Percentiles rank a stretch among this genome's conserved stretches.
Evolutionary conservation across 2,797 vertebrate species (phyloP).

Genomic region (Smutsia gigantea): DNA sequence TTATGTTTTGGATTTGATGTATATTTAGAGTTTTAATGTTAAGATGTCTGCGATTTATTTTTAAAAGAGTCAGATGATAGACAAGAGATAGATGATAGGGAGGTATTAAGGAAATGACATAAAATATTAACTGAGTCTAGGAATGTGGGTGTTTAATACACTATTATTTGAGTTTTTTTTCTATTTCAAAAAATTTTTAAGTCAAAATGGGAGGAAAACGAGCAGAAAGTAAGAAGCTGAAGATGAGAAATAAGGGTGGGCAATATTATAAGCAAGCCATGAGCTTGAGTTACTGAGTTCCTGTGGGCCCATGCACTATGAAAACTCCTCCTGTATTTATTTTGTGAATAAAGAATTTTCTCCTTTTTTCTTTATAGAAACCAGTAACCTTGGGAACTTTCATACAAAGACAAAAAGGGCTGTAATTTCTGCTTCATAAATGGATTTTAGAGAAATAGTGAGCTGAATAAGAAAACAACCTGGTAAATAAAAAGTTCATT

Average conservation of each 20-base stretch:
- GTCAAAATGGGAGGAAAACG: not conserved
- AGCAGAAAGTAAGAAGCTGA: not conserved
- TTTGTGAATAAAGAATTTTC: not conserved
- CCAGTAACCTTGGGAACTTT: not conserved
- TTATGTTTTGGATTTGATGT: not conserved
- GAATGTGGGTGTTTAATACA: not conserved
- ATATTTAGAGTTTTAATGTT: not conserved
- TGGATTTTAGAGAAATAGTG: not conserved
- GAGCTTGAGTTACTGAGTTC: not conserved
- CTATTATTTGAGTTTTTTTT: not conserved
- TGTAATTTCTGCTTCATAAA: slow-evolving; percentile 28
- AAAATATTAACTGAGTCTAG: not conserved
- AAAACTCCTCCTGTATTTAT: not conserved
- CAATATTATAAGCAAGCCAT: not conserved
- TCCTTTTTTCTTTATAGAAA: not conserved
- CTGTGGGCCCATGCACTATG: not conserved
- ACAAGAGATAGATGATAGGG: not conserved
- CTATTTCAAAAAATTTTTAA: not conserved
- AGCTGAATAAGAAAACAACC: not conserved
- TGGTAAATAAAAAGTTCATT: slow-evolving; percentile 56
- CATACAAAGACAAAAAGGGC: not conserved
- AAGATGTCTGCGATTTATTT: not conserved
- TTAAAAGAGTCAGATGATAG: not conserved
- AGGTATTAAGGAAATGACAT: not conserved
- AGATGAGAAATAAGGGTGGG: not conserved